These are phyloP conservation scores for Tylochromis polylepis DNA, from an alignment of 2,113 vertebrate species.

Conservation along the genomic window DNA sequence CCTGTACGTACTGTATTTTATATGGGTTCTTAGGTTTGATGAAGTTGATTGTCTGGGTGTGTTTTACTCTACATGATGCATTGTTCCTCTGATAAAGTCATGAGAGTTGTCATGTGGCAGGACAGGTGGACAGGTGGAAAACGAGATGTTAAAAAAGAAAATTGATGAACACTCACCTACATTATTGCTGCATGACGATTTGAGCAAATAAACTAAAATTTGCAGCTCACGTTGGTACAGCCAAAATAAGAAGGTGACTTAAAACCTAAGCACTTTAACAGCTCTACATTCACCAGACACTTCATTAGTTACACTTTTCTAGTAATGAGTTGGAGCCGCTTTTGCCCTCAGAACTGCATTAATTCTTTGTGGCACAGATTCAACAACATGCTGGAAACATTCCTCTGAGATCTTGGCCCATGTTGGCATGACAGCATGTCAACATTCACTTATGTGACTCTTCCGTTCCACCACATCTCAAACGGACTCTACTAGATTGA, in stretches of 20 bases:
- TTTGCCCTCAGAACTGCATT: not conserved
- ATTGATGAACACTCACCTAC: not conserved
- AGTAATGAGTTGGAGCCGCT: not conserved
- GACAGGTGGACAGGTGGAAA: not conserved
- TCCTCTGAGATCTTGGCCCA: not conserved
- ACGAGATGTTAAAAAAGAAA: not conserved
- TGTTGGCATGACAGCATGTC: not conserved
- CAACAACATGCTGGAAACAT: not conserved
- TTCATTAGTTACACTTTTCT: not conserved
- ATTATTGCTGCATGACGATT: not conserved
- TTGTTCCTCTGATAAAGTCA: not conserved
- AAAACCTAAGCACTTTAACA: not conserved
- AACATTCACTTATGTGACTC: not conserved
- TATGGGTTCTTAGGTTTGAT: not conserved
- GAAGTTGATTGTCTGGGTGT: not conserved
- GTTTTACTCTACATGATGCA: not conserved
- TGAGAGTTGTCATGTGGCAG: not conserved
- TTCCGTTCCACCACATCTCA: not conserved
- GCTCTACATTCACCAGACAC: not conserved
- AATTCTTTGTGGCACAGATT: not conserved
- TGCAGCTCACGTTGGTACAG: not conserved
- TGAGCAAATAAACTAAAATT: not conserved
- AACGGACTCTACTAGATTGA: not conserved
- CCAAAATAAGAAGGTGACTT: not conserved
- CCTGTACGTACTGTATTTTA: not conserved